Percentiles rank a stretch among this genome's conserved stretches.
phyloP scores from a whole-genome alignment of 2,888 invertebrate species.

The Hydriomena furcata region DNA sequence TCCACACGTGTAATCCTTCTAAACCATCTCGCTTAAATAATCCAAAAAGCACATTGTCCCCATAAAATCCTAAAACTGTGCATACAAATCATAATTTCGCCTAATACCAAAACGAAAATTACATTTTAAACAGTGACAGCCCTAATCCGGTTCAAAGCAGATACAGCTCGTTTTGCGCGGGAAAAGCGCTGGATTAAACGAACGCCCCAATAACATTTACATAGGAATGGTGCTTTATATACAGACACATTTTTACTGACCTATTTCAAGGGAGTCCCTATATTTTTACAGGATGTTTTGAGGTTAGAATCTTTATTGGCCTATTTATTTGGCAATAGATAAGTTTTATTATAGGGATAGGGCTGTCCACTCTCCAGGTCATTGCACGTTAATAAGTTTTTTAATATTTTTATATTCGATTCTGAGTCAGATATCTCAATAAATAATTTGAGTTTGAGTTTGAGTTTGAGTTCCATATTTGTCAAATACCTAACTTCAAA shows the following conservation, averaged over 20 bases:
- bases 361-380: too few relatives aligned
- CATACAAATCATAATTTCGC: conserved; percentile 33
- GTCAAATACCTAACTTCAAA: too few relatives aligned
- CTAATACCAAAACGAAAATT: conserved; percentile 34
- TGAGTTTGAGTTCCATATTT: too few relatives aligned
- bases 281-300: conserved; percentile 52
- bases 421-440: too few relatives aligned
- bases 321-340: neutral
- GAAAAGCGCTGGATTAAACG: conserved; percentile 73
- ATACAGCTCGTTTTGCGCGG: conserved; percentile 68
- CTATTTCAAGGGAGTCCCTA: conserved; percentile 50
- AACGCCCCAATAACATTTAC: conserved; percentile 77
- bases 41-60: conserved; percentile 5
- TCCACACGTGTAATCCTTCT: neutral
- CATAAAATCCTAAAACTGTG: conserved; percentile 28
- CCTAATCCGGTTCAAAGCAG: conserved; percentile 74
- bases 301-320: conserved; percentile 14
- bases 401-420: too few relatives aligned
- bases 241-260: conserved; percentile 71
- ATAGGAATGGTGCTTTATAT: conserved; percentile 71
- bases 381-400: too few relatives aligned
- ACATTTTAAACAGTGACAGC: conserved; percentile 54
- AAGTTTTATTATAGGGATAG: too few relatives aligned
- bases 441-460: too few relatives aligned
- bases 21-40: neutral